A percentile compares a stretch with the other conserved stretches of the same genome.
Conservation (phyloP, 2,797 vertebrate genomes). For the Parauchenoglanis ngamensis region DNA sequence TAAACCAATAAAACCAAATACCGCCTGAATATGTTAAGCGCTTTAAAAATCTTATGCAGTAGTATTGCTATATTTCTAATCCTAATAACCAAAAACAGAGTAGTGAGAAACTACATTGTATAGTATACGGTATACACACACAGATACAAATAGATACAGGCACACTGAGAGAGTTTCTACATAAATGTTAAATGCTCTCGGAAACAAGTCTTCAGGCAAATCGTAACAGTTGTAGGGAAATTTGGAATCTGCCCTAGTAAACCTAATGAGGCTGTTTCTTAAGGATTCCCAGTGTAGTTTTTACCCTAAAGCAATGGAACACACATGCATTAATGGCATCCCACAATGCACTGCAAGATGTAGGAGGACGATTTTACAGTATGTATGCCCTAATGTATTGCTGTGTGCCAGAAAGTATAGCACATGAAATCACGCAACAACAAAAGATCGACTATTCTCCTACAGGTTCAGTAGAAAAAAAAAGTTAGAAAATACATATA, state of each 20-base stretch:
- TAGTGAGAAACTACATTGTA: background rate
- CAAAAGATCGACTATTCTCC: background rate
- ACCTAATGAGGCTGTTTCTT: conserved; percentile 27
- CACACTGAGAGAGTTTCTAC: background rate
- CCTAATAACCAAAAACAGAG: background rate
- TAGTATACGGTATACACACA: background rate
- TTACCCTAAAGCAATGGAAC: conserved; percentile 8
- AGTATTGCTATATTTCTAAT: background rate
- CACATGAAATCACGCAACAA: background rate
- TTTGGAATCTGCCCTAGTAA: conserved; percentile 25
- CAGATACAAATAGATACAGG: background rate
- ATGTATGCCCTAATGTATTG: background rate
- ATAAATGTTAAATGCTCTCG: conserved; percentile 1
- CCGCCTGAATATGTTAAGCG: background rate
- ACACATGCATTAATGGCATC: conserved; percentile 12
- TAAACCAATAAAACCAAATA: background rate
- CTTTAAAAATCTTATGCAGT: background rate
- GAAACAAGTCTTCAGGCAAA: conserved; percentile 32
- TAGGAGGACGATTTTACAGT: background rate
- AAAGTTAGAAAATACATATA: background rate
- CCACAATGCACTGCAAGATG: background rate
- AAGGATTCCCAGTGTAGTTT: background rate
- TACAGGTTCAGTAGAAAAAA: background rate
- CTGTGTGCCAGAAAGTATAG: background rate
- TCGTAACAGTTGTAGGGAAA: conserved; percentile 20